Evolutionary conservation across 1,140 invertebrate genomes (phyloP).

Genomic region (Sweltsa coloradensis): DNA sequence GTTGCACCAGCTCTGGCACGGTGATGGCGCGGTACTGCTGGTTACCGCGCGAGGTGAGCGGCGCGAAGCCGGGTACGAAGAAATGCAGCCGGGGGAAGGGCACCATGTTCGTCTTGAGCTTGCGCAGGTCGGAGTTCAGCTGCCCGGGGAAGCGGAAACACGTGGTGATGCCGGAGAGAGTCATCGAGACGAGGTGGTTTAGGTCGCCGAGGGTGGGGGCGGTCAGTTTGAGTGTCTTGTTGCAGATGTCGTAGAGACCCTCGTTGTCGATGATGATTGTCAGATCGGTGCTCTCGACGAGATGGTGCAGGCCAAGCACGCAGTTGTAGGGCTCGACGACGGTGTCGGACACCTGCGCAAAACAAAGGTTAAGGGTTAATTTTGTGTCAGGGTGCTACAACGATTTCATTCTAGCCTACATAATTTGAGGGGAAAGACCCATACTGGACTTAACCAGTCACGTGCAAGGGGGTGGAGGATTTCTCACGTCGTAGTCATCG

Average conservation of each 20-base stretch:
- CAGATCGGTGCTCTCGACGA: too few species aligned
- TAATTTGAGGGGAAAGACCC: too few species aligned
- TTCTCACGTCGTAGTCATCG: too few species aligned
- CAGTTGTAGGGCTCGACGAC: conserved; percentile 87
- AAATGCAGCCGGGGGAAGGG: conserved; percentile 93
- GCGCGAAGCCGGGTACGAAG: conserved; percentile 94
- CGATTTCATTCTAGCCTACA: too few species aligned
- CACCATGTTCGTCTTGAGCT: conserved; percentile 97
- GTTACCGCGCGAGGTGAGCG: conserved; percentile 72
- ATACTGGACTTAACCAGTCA: too few species aligned
- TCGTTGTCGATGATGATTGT: conserved; percentile 83
- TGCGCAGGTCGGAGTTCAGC: conserved; percentile 81
- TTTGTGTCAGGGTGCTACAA: too few species aligned
- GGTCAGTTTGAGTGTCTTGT: conserved; percentile 57
- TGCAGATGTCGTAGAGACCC: conserved; percentile 86
- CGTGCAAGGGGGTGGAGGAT: too few species aligned
- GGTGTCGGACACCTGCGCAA: conserved; percentile 65
- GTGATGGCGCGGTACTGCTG: conserved; percentile 45
- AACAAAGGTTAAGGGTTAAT: too few species aligned
- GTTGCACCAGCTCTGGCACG: conserved; percentile 79
- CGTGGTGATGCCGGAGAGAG: conserved; percentile 66
- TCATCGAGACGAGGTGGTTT: conserved; percentile 40
- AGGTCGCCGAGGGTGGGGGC: conserved; percentile 44
- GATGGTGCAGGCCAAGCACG: conserved; percentile 73
- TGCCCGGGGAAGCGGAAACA: conserved; percentile 72